phyloP scores from a whole-genome alignment of 2,113 vertebrate species.

The Tauraco erythrolophus region DNA sequence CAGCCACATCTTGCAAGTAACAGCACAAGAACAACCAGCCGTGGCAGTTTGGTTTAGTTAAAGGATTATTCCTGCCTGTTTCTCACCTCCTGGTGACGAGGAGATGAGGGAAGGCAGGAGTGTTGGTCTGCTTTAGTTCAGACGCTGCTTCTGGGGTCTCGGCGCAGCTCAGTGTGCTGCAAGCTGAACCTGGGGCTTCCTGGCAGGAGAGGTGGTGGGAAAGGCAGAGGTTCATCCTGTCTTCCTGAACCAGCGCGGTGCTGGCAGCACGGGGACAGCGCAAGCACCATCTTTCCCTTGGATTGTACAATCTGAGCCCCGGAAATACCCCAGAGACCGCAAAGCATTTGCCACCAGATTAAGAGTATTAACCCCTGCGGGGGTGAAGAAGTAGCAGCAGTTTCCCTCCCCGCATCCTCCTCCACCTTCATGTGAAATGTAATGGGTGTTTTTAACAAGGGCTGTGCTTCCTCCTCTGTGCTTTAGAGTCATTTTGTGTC shows the following conservation, averaged over 20 bases:
- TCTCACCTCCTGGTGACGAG: background rate
- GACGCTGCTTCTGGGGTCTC: background rate
- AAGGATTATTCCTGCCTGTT: background rate
- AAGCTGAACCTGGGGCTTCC: background rate
- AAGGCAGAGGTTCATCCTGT: background rate
- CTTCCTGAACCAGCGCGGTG: background rate
- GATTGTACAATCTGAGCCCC: background rate
- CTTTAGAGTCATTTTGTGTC: background rate
- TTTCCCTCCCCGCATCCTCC: background rate
- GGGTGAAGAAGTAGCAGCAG: background rate
- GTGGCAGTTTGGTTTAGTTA: background rate
- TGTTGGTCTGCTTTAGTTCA: background rate
- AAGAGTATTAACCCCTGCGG: background rate
- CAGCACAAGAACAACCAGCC: background rate
- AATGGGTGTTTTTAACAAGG: background rate
- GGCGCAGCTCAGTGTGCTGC: accelerated
- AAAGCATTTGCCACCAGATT: background rate
- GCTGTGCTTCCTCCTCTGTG: background rate
- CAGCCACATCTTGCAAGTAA: background rate
- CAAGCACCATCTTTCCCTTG: background rate
- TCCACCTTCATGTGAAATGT: background rate
- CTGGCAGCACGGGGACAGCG: background rate
- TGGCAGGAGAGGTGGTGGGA: background rate
- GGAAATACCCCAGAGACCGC: background rate
- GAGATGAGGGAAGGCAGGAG: background rate